phyloP scores from a whole-genome alignment of 2,113 vertebrate genomes.

The Callithrix jacchus region DNA sequence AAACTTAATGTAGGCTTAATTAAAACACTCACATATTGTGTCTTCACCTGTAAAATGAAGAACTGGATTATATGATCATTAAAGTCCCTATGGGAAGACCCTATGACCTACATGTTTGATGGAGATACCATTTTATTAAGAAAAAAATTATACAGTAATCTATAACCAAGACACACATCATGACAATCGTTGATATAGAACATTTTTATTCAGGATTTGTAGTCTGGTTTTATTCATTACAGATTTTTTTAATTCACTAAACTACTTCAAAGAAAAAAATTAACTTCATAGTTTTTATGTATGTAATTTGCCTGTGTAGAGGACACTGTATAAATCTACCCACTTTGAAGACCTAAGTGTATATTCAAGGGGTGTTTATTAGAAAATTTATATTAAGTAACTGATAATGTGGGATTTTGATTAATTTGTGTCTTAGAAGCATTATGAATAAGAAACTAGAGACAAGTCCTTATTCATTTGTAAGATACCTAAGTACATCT shows the following conservation, averaged over 20 bases:
- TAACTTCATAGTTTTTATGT: neutral
- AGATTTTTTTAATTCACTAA: neutral
- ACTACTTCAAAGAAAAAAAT: conserved; percentile 15
- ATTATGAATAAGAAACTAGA: conserved; percentile 30
- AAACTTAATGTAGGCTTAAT: conserved; percentile 28
- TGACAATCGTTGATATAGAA: neutral
- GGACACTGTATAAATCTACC: neutral
- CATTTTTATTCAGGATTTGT: conserved; percentile 44
- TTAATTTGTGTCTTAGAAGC: conserved; percentile 38
- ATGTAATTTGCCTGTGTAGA: conserved; percentile 3
- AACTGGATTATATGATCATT: conserved; percentile 17
- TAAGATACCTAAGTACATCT: neutral
- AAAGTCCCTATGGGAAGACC: neutral
- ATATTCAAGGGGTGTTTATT: conserved; percentile 39
- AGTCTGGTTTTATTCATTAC: conserved; percentile 34
- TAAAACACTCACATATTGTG: conserved; percentile 46
- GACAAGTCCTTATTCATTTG: neutral
- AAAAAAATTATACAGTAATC: conserved; percentile 14
- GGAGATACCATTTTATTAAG: conserved; percentile 22
- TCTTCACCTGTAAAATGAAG: conserved; percentile 43
- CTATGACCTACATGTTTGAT: conserved; percentile 45
- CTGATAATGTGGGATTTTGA: conserved; percentile 20
- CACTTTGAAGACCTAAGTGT: conserved; percentile 11
- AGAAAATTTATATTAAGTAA: conserved; percentile 35
- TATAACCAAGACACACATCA: neutral